Percentiles rank a stretch among this genome's conserved stretches.
These are phyloP conservation scores for Dryas iulia DNA, from an alignment of 1,140 invertebrate species.

Conservation along the genomic window DNA sequence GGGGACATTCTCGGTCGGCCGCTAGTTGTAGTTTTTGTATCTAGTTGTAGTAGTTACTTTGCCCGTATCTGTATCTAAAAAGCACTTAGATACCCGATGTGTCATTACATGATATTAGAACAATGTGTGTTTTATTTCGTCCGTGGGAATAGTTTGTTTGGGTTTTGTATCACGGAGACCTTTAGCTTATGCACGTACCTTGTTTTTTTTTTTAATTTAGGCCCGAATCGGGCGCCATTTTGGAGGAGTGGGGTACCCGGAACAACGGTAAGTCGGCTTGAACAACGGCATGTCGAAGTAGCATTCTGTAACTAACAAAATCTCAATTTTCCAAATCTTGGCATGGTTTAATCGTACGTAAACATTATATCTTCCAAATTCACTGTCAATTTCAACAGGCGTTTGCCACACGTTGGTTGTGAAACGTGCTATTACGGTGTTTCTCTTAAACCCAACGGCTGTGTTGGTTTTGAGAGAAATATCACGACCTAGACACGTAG, in stretches of 20 bases:
- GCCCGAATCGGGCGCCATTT: conserved; percentile 37
- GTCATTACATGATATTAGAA: conserved; percentile 78
- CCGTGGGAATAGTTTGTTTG: conserved; percentile 53
- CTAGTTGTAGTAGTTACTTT: conserved; percentile 54
- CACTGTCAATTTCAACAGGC: conserved; percentile 73
- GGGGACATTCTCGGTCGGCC: conserved; percentile 33
- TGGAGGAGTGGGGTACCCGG: conserved; percentile 28
- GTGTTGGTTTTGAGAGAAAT: conserved; percentile 49
- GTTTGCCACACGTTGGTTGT: conserved; percentile 76
- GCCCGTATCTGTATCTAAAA: conserved; percentile 64
- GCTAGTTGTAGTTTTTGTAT: conserved; percentile 23
- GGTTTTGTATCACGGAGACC: conserved; percentile 57
- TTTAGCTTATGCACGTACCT: conserved; percentile 59
- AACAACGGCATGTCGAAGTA: conserved; percentile 47
- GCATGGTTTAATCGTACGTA: conserved; percentile 62
- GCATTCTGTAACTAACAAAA: conserved; percentile 48
- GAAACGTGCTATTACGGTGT: conserved; percentile 73
- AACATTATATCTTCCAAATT: conserved; percentile 67
- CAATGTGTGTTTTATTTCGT: conserved; percentile 75
- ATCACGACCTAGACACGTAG: conserved; percentile 70
- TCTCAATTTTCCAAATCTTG: conserved; percentile 40
- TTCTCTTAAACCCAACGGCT: conserved; percentile 45
- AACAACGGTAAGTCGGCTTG: conserved; percentile 43
- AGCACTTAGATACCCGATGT: conserved; percentile 70
- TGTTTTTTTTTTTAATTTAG: conserved; percentile 18